Evolutionary conservation across 2,113 vertebrate genomes (phyloP), one percentile per base, ranked within the genome.

Genomic region (Engraulis encrasicolus): DNA sequence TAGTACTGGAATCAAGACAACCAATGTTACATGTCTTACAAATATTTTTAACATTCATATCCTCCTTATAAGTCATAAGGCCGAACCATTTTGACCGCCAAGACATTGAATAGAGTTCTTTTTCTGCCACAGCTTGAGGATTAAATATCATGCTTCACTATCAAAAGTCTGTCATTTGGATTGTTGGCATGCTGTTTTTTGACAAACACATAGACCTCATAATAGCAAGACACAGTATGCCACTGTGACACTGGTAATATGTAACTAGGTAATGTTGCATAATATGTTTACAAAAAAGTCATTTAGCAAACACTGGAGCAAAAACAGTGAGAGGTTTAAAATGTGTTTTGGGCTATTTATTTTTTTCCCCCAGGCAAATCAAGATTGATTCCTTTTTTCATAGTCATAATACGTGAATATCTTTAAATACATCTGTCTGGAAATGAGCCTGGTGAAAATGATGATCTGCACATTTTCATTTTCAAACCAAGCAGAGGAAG

Each of bases 391-490:
- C 18, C n/a, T 20, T 40, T 66, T n/a, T 82, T 2, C 19, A 14
- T 37, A 14, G 27, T 50, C 50, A 18, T n/a, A n/a, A n/a, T n/a
- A 34, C 23, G 18, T 19, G 38, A 19, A 34, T 83, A 15, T 71
- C 36, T 83, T 27, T 78, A 14, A 37, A 36, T 38, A 9, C 66
- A 74, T 74, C 66, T 74, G 66, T 23, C 66, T 34, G n/a, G 18
- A 40, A 40, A 61, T 58, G 37, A 58, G 37, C 15, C 58, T 19
- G 81, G 45, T 45, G 74, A 36, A 82, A 82, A 82, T 37, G 81
- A 82, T 82, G 81, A 82, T 82, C 81, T 48, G 27, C 78, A 66
- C 81, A 78, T 66, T 77, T 81, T 40, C 34, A 77, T 48, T 74
- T 77, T 78, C 40, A 78, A 19, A 82, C 27, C 45, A 78, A 82